Conservation (phyloP, 2,797 vertebrate species). For the Apodemus agrarius region DNA sequence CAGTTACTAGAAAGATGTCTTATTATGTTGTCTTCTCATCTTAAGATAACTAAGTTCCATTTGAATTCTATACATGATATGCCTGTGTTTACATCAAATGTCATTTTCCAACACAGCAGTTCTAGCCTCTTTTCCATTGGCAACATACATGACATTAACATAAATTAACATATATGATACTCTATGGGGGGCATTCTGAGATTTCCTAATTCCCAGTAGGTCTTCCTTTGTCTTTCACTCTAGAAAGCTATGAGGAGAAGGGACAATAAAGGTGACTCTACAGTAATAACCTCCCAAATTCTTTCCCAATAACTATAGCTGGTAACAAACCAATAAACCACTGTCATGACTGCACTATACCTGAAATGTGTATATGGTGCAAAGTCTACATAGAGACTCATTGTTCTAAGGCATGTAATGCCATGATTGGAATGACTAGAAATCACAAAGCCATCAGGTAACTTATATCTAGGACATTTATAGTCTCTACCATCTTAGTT, state of each 20-base stretch:
- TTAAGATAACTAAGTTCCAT: constrained; percentile 33
- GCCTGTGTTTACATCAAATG: constrained; percentile 51
- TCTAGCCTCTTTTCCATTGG: constrained; percentile 37
- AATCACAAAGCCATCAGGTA: neutral
- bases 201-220: neutral
- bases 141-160: constrained; percentile 7
- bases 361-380: neutral
- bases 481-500: neutral
- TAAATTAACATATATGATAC: constrained; percentile 53
- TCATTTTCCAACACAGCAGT: constrained; percentile 40
- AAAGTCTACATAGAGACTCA: neutral
- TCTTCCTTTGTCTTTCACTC: neutral
- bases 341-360: neutral
- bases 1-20: neutral
- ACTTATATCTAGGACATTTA: neutral
- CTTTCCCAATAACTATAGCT: neutral
- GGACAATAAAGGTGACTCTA: neutral
- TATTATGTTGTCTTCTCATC: neutral
- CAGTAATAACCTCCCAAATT: neutral
- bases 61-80: constrained; percentile 36
- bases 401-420: neutral
- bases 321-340: neutral
- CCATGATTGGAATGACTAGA: neutral
- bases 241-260: constrained; percentile 27
- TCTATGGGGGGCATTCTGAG: neutral